A percentile compares a stretch with the other conserved stretches of the same genome.
Evolutionary conservation across 2,888 invertebrate species (phyloP).

Genomic region (Hydrotaea diabolus): DNA sequence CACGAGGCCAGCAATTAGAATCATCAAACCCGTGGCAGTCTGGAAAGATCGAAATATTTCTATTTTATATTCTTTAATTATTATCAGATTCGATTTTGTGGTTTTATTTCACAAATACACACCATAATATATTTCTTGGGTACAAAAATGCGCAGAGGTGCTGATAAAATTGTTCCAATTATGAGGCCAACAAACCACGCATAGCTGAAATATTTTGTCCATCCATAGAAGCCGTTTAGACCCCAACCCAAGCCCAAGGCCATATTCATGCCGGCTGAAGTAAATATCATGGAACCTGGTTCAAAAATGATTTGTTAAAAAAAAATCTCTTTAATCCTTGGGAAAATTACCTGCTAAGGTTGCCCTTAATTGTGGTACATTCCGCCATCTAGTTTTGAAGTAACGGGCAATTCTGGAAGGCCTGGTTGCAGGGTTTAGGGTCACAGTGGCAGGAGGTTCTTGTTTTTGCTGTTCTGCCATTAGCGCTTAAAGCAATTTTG

Average conservation of each 20-base stretch:
- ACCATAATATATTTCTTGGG: neutral
- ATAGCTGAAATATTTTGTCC: conserved; percentile 66
- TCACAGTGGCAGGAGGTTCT: too few species aligned
- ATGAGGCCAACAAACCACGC: conserved; percentile 76
- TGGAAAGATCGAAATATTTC: neutral
- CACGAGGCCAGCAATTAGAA: conserved; percentile 72
- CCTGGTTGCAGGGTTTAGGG: too few species aligned
- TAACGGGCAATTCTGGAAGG: too few species aligned
- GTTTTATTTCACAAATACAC: neutral
- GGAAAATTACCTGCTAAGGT: too few species aligned
- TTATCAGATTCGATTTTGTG: too few species aligned
- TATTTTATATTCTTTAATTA: neutral
- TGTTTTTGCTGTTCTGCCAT: too few species aligned
- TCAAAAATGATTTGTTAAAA: too few species aligned
- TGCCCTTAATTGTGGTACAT: too few species aligned
- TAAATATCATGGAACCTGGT: conserved; percentile 70
- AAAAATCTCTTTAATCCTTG: too few species aligned
- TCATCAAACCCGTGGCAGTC: conserved; percentile 54
- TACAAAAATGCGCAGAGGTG: conserved; percentile 59
- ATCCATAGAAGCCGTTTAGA: too few species aligned
- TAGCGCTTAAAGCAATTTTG: too few species aligned
- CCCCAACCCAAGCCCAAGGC: conserved; percentile 50
- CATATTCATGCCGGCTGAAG: conserved; percentile 73
- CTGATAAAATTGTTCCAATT: conserved; percentile 71
- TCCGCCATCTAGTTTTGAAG: too few species aligned